Percentiles rank a stretch among this genome's conserved stretches.
Conservation (phyloP, 2,888 invertebrate genomes). For the Neuroscelio doddi region DNA sequence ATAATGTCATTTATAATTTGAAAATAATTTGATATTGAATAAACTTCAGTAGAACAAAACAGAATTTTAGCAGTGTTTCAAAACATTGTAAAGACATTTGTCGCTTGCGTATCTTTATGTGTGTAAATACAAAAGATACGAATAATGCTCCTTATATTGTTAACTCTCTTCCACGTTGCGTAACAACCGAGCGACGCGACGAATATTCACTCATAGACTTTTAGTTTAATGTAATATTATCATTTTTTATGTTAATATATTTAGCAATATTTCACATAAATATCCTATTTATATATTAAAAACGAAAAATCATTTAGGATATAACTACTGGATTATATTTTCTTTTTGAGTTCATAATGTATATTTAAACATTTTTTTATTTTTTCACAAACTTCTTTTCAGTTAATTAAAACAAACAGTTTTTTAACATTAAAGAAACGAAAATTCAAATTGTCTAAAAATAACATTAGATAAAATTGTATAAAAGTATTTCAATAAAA, state of each 20-base stretch:
- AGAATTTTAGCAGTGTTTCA: slow-evolving; percentile 12
- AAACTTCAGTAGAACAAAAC: neutral
- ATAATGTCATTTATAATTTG: too few relatives aligned
- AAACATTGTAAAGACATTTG: slow-evolving; percentile 28
- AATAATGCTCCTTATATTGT: slow-evolving; percentile 33
- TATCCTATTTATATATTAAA: too few relatives aligned
- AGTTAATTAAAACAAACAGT: too few relatives aligned
- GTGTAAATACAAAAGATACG: slow-evolving; percentile 41
- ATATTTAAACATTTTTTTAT: too few relatives aligned
- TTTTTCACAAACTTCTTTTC: too few relatives aligned
- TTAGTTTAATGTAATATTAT: neutral
- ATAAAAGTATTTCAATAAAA: too few relatives aligned
- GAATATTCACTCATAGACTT: neutral
- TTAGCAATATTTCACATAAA: neutral
- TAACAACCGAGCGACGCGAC: slow-evolving; percentile 18
- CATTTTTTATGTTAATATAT: neutral
- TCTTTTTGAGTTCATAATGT: too few relatives aligned
- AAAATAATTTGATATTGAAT: too few relatives aligned
- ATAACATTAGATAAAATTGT: too few relatives aligned
- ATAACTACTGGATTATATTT: too few relatives aligned
- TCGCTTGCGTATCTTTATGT: slow-evolving; percentile 41
- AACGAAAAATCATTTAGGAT: neutral
- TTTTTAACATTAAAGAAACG: too few relatives aligned
- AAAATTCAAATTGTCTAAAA: too few relatives aligned
- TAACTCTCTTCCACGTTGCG: slow-evolving; percentile 33